A percentile compares a stretch with the other conserved stretches of the same genome.
Conservation (phyloP, 1,140 invertebrate species). For the Ceratina japonica region DNA sequence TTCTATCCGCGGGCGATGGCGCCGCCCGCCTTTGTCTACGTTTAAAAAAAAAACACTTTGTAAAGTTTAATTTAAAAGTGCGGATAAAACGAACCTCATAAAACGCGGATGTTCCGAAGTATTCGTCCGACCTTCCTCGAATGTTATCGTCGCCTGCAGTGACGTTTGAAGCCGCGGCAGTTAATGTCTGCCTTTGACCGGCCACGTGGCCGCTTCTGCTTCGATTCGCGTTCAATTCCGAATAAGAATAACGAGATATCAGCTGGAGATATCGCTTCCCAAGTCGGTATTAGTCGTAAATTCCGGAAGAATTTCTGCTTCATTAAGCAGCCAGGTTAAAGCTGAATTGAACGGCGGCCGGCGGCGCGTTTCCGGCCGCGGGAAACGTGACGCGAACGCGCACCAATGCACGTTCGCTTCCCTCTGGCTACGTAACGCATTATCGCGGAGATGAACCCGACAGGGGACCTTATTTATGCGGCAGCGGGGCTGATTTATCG, state of each 20-base stretch:
- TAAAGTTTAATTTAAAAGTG: too few relatives aligned
- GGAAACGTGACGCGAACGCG: background rate
- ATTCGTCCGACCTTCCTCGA: background rate
- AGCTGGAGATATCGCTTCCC: too few relatives aligned
- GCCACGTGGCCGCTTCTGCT: background rate
- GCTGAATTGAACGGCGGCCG: background rate
- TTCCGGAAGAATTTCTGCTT: conserved; percentile 2
- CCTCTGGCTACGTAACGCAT: background rate
- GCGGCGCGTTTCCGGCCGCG: background rate
- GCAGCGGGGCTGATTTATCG: conserved; percentile 11
- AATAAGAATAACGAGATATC: too few relatives aligned
- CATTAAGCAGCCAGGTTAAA: background rate
- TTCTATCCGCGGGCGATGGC: too few relatives aligned
- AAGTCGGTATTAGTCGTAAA: background rate
- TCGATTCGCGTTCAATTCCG: background rate
- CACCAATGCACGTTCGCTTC: background rate
- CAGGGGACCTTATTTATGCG: conserved; percentile 23
- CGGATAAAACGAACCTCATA: too few relatives aligned
- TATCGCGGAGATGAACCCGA: background rate
- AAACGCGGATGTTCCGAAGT: background rate
- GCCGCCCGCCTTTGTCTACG: too few relatives aligned
- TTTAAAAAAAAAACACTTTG: too few relatives aligned
- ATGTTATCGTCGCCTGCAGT: background rate
- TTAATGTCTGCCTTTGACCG: conserved; percentile 7
- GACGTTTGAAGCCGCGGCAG: background rate